These are phyloP conservation scores for Menura novaehollandiae DNA, from an alignment of 2,113 vertebrate genomes.

Conservation along the genomic window DNA sequence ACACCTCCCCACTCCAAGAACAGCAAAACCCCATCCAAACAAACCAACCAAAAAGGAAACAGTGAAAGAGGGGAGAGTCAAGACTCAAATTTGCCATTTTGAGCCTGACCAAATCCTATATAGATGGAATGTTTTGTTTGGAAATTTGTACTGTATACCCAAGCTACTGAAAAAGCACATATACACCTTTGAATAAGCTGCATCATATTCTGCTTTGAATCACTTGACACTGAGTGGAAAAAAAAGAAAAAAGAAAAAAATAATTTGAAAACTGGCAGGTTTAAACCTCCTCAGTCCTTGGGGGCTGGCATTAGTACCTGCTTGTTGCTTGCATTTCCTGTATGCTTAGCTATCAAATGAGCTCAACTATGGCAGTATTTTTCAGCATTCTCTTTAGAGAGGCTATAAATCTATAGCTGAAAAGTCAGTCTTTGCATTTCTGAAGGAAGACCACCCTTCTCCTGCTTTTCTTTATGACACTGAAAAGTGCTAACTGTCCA, in stretches of 20 bases:
- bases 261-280: not conserved
- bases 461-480: not conserved
- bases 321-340: not conserved
- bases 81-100: not conserved
- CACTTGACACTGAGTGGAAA: rapidly evolving
- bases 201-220: not conserved
- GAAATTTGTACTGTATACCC: not conserved
- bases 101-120: not conserved
- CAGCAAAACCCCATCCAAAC: not conserved
- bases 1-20: not conserved
- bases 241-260: too few relatives aligned
- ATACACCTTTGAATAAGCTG: not conserved
- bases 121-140: not conserved
- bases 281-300: not conserved
- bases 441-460: not conserved
- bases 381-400: not conserved
- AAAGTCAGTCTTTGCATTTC: not conserved
- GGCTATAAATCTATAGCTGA: not conserved
- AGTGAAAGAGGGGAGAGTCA: not conserved
- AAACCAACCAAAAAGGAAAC: not conserved
- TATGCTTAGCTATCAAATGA: not conserved
- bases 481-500: not conserved
- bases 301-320: not conserved
- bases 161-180: not conserved
- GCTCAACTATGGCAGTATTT: not conserved